Conservation (phyloP, 2,113 vertebrate genomes). For the Psittacus erithacus region DNA sequence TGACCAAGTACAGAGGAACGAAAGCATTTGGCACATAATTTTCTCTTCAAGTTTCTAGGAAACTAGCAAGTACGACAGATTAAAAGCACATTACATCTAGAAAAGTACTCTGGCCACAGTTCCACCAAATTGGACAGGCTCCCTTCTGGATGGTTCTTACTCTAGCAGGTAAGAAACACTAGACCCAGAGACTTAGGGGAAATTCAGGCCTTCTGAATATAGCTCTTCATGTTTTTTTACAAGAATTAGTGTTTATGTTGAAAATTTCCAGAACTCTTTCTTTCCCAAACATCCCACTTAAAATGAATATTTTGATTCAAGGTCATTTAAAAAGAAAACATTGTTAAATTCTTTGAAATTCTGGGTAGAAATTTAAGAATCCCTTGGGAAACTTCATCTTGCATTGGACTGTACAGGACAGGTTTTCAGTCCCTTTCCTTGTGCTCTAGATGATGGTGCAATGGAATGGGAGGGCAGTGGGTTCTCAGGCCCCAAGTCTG, state of each 20-base stretch:
- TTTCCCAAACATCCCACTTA: conserved; percentile 31
- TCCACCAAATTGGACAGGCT: not conserved
- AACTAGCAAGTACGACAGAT: not conserved
- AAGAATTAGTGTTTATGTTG: conserved; percentile 12
- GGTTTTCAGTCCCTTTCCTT: not conserved
- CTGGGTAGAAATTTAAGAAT: conserved; percentile 50
- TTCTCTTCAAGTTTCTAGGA: conserved; percentile 12
- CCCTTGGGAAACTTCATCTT: conserved; percentile 17
- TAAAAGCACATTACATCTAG: not conserved
- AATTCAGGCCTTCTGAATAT: conserved; percentile 2
- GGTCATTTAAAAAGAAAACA: conserved; percentile 62
- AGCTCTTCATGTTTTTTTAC: not conserved
- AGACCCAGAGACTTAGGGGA: not conserved
- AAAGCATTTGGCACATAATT: not conserved
- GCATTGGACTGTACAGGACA: not conserved
- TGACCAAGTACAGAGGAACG: not conserved
- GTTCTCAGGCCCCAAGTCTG: conserved; percentile 23
- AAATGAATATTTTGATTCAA: conserved; percentile 56
- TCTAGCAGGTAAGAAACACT: not conserved
- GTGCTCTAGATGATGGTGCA: not conserved
- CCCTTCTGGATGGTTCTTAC: not conserved
- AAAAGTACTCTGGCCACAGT: not conserved
- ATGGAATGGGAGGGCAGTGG: not conserved
- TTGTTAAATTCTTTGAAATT: conserved; percentile 64
- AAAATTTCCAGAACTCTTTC: conserved; percentile 55